Percentiles rank a stretch among this genome's conserved stretches.
These are phyloP conservation scores for Heteronetta atricapilla DNA, from an alignment of 2,113 vertebrate species.

Conservation along the genomic window DNA sequence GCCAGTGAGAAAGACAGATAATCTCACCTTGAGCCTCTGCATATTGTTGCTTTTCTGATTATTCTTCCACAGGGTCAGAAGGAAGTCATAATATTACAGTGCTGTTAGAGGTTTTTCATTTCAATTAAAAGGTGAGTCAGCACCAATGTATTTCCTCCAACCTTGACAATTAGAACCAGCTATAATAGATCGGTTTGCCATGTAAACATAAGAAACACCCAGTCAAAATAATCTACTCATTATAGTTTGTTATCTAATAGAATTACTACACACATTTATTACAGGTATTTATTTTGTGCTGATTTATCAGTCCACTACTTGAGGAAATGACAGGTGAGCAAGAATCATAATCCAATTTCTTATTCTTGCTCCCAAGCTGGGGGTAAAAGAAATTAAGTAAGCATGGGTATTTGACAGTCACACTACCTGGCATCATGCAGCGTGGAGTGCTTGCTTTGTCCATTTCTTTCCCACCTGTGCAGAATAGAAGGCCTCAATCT, in stretches of 20 bases:
- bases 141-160: not conserved
- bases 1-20: not conserved
- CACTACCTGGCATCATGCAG: not conserved
- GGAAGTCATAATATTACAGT: not conserved
- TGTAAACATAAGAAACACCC: not conserved
- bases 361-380: not conserved
- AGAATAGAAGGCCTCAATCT: not conserved
- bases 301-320: not conserved
- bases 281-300: not conserved
- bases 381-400: slow-evolving; percentile 1
- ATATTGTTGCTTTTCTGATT: slow-evolving; percentile 25
- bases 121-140: not conserved
- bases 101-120: not conserved
- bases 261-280: not conserved
- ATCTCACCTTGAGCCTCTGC: slow-evolving; percentile 33
- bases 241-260: not conserved
- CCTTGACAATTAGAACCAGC: not conserved
- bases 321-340: not conserved
- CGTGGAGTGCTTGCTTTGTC: not conserved
- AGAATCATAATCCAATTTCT: slow-evolving; percentile 4
- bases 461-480: not conserved
- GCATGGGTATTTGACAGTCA: not conserved
- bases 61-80: not conserved
- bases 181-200: not conserved
- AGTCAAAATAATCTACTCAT: not conserved